These are phyloP conservation scores for Puffinus mauretanicus DNA, from an alignment of 2,113 vertebrate species.

Conservation along the genomic window DNA sequence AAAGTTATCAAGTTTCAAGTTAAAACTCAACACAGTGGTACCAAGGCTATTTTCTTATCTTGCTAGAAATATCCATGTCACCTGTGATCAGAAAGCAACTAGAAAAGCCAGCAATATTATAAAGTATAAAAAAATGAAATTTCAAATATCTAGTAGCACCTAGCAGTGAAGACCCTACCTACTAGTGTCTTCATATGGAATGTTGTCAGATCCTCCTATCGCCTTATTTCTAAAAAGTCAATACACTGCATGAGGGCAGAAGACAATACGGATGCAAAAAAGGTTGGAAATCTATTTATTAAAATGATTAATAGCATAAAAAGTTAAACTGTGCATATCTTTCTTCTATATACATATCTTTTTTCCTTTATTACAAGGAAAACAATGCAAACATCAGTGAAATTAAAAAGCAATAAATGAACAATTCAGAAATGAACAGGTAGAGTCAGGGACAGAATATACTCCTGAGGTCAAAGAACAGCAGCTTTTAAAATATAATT, in stretches of 20 bases:
- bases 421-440: not conserved
- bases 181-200: not conserved
- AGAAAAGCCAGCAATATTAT: not conserved
- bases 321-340: not conserved
- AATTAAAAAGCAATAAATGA: not conserved
- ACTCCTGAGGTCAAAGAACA: not conserved
- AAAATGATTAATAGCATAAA: not conserved
- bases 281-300: not conserved
- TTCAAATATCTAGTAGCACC: not conserved
- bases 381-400: not conserved
- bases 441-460: not conserved
- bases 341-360: not conserved
- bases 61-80: not conserved
- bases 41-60: not conserved
- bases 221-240: not conserved
- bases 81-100: not conserved
- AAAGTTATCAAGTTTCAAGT: not conserved
- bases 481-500: not conserved
- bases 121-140: not conserved
- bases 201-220: not conserved
- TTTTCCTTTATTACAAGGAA: not conserved
- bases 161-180: not conserved
- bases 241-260: not conserved
- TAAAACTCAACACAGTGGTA: not conserved
- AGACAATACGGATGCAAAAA: not conserved